Base-by-base conservation (phyloP, 1,140 invertebrate species). In the Orius insidiosus region DNA sequence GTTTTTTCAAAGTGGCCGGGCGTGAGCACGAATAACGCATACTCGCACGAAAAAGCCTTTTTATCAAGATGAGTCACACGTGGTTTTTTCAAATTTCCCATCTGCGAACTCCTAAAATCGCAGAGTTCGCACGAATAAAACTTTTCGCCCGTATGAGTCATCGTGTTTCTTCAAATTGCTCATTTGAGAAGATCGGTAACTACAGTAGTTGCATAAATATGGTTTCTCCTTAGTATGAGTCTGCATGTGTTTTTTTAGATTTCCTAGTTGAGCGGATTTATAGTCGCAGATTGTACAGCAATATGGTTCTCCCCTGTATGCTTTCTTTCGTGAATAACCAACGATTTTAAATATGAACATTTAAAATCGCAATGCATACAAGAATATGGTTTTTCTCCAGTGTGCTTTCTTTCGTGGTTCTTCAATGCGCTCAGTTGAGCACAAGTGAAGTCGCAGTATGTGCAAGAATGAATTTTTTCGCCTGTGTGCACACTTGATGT, bases 151-250 rank as follows among this genome's bases (percentile, higher is more conserved):
- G 24, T 24, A 24, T 24, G 24, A 24, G 24, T 24, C 24, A 24
- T 24, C 10, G 16, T 43, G 41, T n/a, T 10, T 43, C 19, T 43
- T 43, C n/a, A 43, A 15, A 31, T 31, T 30, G 11, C 18, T 43
- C 15, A n/a, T 43, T 3, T 30, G 7, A 2, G 14, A 18, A 14
- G 38, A 18, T 5, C 15, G 14, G 11, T 42, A 48, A 19, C 41
- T 72, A 56, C 78, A 81, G 24, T 70, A 67, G 1, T 68, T 63
- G 57, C 77, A 80, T 33, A 68, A 69, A 55, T 74, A 80, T 2
- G 78, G 78, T 34, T 75, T 67, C 54, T 79, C 76, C 14, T 76
- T 76, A 0, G 76, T 78, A 54, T 80, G 77, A 33, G 76, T 78
- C 31, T 76, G 63, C 49, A 74, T 71, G 52, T 76, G 74, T 11